Percentiles rank a stretch among this genome's conserved stretches.
Evolutionary conservation across 2,113 vertebrate species (phyloP).

Genomic region (Elephas maximus): DNA sequence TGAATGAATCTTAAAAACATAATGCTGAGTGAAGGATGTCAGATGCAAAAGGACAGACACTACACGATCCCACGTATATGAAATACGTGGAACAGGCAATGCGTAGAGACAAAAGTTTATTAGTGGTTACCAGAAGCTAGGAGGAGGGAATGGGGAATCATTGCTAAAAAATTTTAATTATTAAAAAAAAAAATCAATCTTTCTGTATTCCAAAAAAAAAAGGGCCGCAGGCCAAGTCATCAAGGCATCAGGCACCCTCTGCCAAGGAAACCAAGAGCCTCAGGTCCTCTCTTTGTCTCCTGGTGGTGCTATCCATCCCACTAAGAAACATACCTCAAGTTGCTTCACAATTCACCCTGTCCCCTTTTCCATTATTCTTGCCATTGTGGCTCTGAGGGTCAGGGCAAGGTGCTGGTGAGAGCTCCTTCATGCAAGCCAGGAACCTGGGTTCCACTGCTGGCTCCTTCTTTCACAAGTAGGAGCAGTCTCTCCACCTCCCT

Average conservation of each 20-base stretch:
- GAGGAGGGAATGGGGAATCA: too few relatives aligned
- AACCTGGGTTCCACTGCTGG: not conserved
- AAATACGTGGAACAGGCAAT: too few relatives aligned
- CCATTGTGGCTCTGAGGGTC: fast-evolving
- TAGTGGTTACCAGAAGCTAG: too few relatives aligned
- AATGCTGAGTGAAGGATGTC: too few relatives aligned
- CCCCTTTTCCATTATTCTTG: not conserved
- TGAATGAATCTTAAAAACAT: too few relatives aligned
- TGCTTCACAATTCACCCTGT: not conserved
- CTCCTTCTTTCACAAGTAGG: not conserved
- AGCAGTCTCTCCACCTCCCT: not conserved
- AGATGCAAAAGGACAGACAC: too few relatives aligned
- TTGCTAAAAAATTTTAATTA: too few relatives aligned
- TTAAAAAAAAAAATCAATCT: too few relatives aligned
- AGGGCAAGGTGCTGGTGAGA: not conserved
- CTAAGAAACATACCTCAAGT: not conserved
- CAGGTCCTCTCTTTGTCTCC: not conserved
- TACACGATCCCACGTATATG: too few relatives aligned
- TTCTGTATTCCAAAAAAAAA: too few relatives aligned
- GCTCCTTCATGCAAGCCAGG: not conserved
- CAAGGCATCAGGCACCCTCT: not conserved
- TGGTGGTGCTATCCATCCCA: not conserved
- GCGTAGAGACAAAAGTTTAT: too few relatives aligned
- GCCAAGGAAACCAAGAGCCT: not conserved
- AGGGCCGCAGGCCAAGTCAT: not conserved